Evolutionary conservation across 2,113 vertebrate species (phyloP), one percentile per base, ranked within the genome.

Genomic region (Tachysurus fulvidraco): DNA sequence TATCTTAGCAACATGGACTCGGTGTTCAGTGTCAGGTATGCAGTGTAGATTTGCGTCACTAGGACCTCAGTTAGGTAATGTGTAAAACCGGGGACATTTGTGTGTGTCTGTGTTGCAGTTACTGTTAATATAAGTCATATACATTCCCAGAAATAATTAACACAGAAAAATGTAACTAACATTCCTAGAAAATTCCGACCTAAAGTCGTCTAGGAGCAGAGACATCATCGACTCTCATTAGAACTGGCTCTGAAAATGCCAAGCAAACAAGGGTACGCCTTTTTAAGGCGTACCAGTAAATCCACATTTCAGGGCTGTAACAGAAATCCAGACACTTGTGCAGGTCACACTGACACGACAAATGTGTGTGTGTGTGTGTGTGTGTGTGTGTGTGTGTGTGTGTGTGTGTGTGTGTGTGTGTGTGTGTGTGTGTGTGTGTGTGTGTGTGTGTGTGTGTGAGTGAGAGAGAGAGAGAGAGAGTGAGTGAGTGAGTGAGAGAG

Each of bases 241-340:
- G 52, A 65, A 64, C 44, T 36, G 14, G 6, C 6, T 14, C 30
- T 79, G 84, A 85, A 78, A 60, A 85, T 59, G 79, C 23, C 14
- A 1, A 9, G 3, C 86, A 92, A 93, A 93, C 89, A 81, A 92
- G 90, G 84, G 83, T 82, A 65, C 91, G 89, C 89, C 89, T 85
- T 88, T 54, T 77, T 54, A 90, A 85, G 79, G 83, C 89, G 25
- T 60, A 23, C 44, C 82, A 85, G 88, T 89, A 88, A 91, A 88
- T 90, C 90, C 91, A 89, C 88, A 65, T 60, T 30, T 67, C 71
- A 76, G 90, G 88, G 17, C 74, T 89, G 67, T 9, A 50, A 83
- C 36, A 67, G 36, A 46, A 83, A 83, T 71, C 41, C 52, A 36
- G 79, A 88, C 81, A 59, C 84, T 62, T 62, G 81, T 81, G 28